phyloP scores from a whole-genome alignment of 2,888 invertebrate species.

The Polydrusus tereticollis region DNA sequence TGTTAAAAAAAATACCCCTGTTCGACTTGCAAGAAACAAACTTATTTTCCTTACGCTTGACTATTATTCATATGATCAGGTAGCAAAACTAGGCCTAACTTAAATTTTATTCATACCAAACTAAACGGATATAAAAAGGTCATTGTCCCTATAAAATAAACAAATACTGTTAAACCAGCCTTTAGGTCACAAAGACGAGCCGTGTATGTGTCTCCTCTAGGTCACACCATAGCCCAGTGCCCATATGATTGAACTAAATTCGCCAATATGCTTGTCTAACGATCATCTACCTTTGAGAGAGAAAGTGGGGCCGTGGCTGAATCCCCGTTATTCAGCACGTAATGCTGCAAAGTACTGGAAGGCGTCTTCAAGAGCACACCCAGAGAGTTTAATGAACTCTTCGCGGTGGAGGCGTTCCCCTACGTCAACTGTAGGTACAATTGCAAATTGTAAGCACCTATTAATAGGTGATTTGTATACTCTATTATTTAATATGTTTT shows the following conservation, averaged over 20 bases:
- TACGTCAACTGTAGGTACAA: background rate
- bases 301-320: slow-evolving; percentile 52
- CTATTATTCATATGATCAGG: no score
- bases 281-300: slow-evolving; percentile 57
- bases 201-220: slow-evolving; percentile 3
- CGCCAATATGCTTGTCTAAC: slow-evolving; percentile 35
- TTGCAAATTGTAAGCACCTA: slow-evolving; percentile 6
- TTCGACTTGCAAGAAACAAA: no score
- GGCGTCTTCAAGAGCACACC: slow-evolving; percentile 45
- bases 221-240: slow-evolving; percentile 3
- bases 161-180: background rate
- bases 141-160: background rate
- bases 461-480: no score
- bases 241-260: slow-evolving; percentile 26
- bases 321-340: slow-evolving; percentile 49
- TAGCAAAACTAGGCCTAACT: background rate
- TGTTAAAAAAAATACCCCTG: no score
- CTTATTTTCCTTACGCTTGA: no score
- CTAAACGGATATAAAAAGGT: background rate
- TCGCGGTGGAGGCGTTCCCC: slow-evolving; percentile 20
- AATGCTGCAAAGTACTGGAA: slow-evolving; percentile 33
- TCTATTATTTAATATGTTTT: no score
- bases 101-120: background rate
- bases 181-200: slow-evolving; percentile 10
- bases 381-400: slow-evolving; percentile 51